phyloP scores from a whole-genome alignment of 2,888 invertebrate species.

The Caenorhabditis sp. region DNA sequence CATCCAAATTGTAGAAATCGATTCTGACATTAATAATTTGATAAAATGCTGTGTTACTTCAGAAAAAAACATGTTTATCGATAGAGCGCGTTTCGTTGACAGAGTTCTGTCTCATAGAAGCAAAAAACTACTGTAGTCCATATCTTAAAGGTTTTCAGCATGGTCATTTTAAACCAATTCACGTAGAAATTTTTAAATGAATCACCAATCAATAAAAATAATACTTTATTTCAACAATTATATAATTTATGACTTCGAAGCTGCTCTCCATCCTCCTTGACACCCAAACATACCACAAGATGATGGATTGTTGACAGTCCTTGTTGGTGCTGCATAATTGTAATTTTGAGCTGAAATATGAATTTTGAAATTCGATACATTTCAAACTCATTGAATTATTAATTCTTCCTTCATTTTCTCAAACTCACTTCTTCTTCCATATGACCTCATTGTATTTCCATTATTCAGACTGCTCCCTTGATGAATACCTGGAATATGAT shows the following conservation, averaged over 20 bases:
- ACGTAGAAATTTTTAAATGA: too few species aligned
- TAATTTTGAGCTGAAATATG: slow-evolving; percentile 10
- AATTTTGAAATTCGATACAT: slow-evolving; percentile 2
- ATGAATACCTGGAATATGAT: neutral
- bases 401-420: neutral
- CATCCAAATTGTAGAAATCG: too few species aligned
- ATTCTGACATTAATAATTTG: too few species aligned
- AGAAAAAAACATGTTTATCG: too few species aligned
- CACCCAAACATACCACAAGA: neutral
- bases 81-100: too few species aligned
- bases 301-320: neutral
- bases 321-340: neutral
- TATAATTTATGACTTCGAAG: neutral
- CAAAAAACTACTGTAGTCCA: too few species aligned
- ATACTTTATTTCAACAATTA: too few species aligned
- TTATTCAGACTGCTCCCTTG: slow-evolving; percentile 13
- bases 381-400: neutral
- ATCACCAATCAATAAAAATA: too few species aligned
- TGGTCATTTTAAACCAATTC: too few species aligned
- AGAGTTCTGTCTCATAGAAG: too few species aligned
- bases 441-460: slow-evolving; percentile 32
- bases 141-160: too few species aligned
- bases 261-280: neutral
- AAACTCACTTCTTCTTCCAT: slow-evolving; percentile 30
- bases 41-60: too few species aligned